Evolutionary conservation across 1,140 invertebrate species (phyloP).

Genomic region (Lordiphosa stackelbergi): DNA sequence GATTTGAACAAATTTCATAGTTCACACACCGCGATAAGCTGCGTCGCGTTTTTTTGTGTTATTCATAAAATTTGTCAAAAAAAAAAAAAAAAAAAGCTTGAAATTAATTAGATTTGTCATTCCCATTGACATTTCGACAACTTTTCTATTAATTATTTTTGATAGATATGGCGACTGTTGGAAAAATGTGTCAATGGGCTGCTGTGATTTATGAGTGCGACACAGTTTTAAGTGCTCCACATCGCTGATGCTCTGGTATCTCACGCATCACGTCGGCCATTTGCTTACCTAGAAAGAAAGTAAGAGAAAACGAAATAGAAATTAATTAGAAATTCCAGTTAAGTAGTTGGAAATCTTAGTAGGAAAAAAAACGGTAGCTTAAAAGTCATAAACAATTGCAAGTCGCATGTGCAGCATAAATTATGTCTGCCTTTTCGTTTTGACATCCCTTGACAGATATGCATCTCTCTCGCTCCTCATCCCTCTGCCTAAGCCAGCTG

Average conservation of each 20-base stretch:
- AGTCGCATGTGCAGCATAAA: conserved; percentile 65
- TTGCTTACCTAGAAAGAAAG: conserved; percentile 60
- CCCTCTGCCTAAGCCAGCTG: conserved; percentile 26
- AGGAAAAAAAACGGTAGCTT: conserved; percentile 32
- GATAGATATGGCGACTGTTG: conserved; percentile 52
- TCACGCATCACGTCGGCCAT: conserved; percentile 15
- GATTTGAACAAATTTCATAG: conserved; percentile 68
- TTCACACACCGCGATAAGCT: conserved; percentile 46
- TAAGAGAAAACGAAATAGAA: conserved; percentile 15
- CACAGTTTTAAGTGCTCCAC: conserved; percentile 67
- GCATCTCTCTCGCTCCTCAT: conserved; percentile 45
- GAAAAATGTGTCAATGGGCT: conserved; percentile 50
- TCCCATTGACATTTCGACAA: conserved; percentile 72
- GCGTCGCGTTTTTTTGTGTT: conserved; percentile 3
- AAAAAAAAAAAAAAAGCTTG: conserved; percentile 13
- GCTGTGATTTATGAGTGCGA: conserved; percentile 61
- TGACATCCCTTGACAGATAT: conserved; percentile 70
- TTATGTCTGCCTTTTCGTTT: conserved; percentile 57
- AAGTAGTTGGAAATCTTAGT: conserved; percentile 16
- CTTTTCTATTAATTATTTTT: conserved; percentile 74
- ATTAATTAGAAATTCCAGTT: conserved; percentile 39
- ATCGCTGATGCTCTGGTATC: conserved; percentile 11
- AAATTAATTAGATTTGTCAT: conserved; percentile 75
- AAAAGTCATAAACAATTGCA: conserved; percentile 48
- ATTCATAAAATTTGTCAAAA: conserved; percentile 54